Percentiles rank a stretch among this genome's conserved stretches.
These are phyloP conservation scores for Sparus aurata DNA, from an alignment of 2,797 vertebrate genomes.

Conservation along the genomic window DNA sequence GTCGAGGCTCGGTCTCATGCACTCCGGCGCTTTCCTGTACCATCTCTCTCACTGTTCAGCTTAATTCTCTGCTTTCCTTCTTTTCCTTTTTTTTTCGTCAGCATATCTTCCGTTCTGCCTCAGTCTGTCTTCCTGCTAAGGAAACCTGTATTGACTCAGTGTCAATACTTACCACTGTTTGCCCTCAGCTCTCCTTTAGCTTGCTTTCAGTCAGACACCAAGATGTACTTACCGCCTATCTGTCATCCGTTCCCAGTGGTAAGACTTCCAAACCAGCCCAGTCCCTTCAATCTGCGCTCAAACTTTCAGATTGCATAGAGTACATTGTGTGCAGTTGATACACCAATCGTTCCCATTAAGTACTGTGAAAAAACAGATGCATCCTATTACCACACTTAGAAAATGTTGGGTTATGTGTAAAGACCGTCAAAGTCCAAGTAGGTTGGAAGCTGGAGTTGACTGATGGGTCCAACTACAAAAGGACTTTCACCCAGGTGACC, in stretches of 20 bases:
- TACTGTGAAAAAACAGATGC: too few species aligned
- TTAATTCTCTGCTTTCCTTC: constrained; percentile 39
- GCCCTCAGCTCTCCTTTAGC: constrained; percentile 25
- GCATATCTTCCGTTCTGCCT: constrained; percentile 22
- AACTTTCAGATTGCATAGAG: too few species aligned
- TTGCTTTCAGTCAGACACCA: constrained; percentile 3
- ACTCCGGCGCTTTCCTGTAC: background rate
- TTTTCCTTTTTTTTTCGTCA: constrained; percentile 16
- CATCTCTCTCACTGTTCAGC: constrained; percentile 11
- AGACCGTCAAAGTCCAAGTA: too few species aligned
- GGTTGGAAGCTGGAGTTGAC: too few species aligned
- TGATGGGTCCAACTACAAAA: too few species aligned
- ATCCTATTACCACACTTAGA: too few species aligned
- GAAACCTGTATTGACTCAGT: constrained; percentile 41
- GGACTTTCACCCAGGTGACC: too few species aligned
- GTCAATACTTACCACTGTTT: constrained; percentile 17
- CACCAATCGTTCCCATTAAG: too few species aligned
- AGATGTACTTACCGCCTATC: constrained; percentile 4
- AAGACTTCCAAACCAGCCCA: background rate
- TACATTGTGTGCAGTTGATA: too few species aligned
- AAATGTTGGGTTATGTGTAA: too few species aligned
- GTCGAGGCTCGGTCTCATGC: constrained; percentile 17
- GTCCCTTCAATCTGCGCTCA: too few species aligned
- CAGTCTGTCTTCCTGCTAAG: constrained; percentile 38
- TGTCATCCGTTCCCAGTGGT: background rate